A percentile compares a stretch with the other conserved stretches of the same genome.
These are phyloP conservation scores for Bellardia bayeri DNA, from an alignment of 2,888 invertebrate species.

Conservation along the genomic window DNA sequence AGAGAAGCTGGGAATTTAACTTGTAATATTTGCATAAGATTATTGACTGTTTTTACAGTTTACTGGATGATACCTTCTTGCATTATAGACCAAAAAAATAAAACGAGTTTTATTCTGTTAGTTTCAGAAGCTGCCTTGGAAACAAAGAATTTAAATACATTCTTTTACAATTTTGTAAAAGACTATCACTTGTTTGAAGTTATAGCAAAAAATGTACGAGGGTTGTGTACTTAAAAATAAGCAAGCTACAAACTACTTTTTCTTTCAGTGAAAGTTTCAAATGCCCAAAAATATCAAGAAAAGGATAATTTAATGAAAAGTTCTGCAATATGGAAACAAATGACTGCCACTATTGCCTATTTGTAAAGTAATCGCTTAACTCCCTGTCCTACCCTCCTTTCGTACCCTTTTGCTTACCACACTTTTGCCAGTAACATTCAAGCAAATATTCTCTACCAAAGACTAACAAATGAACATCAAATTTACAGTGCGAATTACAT, in stretches of 20 bases:
- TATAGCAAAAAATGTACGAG: background rate
- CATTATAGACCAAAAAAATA: background rate
- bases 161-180: background rate
- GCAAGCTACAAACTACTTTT: too few species aligned
- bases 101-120: background rate
- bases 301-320: too few species aligned
- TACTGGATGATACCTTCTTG: conserved; percentile 6
- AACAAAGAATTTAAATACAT: background rate
- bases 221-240: background rate
- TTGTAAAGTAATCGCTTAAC: too few species aligned
- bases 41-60: conserved; percentile 58
- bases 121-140: background rate
- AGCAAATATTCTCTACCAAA: conserved; percentile 3
- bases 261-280: too few species aligned
- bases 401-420: background rate
- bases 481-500: background rate
- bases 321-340: too few species aligned
- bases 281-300: too few species aligned
- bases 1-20: conserved; percentile 19
- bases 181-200: background rate
- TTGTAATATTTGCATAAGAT: conserved; percentile 65
- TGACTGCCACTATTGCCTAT: too few species aligned
- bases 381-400: background rate
- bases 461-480: conserved; percentile 48
- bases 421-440: background rate